Percentiles rank a stretch among this genome's conserved stretches.
Evolutionary conservation across 2,888 invertebrate genomes (phyloP).

Genomic region (Cephalotes varians): DNA sequence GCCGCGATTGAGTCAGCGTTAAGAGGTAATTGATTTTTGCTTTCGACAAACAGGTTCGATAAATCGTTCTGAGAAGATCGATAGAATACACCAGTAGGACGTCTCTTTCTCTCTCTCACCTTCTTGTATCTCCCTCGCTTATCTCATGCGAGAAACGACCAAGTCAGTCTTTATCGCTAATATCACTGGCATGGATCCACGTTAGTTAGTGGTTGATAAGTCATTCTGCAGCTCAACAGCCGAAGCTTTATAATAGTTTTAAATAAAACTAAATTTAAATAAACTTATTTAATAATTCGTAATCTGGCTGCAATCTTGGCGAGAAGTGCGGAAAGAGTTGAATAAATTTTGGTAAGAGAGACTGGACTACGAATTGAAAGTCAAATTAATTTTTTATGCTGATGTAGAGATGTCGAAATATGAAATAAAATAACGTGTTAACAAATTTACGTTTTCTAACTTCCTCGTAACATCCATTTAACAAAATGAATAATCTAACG

Average conservation of each 20-base stretch:
- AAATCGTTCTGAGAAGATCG: conserved; percentile 50
- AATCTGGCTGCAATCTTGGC: neutral
- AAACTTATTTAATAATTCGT: neutral
- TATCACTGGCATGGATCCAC: conserved; percentile 66
- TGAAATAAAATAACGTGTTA: neutral
- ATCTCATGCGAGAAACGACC: conserved; percentile 58
- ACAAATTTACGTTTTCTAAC: neutral
- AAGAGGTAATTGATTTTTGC: conserved; percentile 50
- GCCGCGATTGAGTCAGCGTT: conserved; percentile 50
- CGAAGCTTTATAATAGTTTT: neutral
- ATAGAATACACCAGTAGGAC: conserved; percentile 52
- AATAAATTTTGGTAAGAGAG: conserved; percentile 1
- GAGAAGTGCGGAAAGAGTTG: neutral
- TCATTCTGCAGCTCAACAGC: neutral
- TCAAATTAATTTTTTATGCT: conserved; percentile 9
- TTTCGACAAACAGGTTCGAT: conserved; percentile 49
- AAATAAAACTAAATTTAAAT: conserved; percentile 5
- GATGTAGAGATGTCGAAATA: neutral
- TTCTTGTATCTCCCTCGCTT: conserved; percentile 59
- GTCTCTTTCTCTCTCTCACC: conserved; percentile 63
- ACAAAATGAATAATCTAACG: neutral
- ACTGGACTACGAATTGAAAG: neutral
- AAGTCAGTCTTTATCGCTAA: conserved; percentile 69
- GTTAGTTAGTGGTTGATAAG: conserved; percentile 11
- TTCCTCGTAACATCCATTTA: neutral